These are phyloP conservation scores for Linyphia triangularis DNA, from an alignment of 2,888 invertebrate genomes.

Conservation along the genomic window DNA sequence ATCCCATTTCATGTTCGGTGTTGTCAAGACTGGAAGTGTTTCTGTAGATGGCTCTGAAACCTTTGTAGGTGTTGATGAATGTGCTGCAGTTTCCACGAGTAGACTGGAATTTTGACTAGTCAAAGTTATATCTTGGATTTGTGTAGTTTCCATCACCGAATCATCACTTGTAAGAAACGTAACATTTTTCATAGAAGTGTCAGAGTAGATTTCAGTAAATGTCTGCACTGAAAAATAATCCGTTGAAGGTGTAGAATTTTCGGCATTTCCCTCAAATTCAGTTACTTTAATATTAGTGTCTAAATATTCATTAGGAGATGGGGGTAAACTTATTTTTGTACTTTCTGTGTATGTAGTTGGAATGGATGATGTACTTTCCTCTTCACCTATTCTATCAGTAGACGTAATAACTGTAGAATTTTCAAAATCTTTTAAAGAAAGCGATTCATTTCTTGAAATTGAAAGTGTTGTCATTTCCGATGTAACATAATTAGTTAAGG, in stretches of 20 bases:
- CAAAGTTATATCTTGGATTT: background rate
- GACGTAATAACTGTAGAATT: background rate
- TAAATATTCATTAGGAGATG: background rate
- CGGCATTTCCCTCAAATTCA: background rate
- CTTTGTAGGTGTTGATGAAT: background rate
- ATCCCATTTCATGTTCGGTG: constrained; percentile 19
- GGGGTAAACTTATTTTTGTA: background rate
- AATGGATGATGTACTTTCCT: background rate
- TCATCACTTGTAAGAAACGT: background rate
- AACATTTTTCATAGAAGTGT: background rate
- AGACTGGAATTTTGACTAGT: background rate
- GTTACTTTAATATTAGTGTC: background rate
- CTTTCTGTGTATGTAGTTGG: background rate
- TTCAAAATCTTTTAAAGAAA: too few relatives aligned
- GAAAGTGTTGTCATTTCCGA: background rate
- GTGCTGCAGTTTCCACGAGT: background rate
- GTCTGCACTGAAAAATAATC: background rate
- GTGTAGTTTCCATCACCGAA: background rate
- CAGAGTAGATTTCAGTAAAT: background rate
- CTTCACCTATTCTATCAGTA: background rate
- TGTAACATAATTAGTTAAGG: background rate
- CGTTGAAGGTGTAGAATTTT: background rate
- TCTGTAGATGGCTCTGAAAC: background rate
- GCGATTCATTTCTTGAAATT: background rate
- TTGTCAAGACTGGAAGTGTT: background rate